phyloP scores from a whole-genome alignment of 2,797 vertebrate species.

The Gallinago stenura region DNA sequence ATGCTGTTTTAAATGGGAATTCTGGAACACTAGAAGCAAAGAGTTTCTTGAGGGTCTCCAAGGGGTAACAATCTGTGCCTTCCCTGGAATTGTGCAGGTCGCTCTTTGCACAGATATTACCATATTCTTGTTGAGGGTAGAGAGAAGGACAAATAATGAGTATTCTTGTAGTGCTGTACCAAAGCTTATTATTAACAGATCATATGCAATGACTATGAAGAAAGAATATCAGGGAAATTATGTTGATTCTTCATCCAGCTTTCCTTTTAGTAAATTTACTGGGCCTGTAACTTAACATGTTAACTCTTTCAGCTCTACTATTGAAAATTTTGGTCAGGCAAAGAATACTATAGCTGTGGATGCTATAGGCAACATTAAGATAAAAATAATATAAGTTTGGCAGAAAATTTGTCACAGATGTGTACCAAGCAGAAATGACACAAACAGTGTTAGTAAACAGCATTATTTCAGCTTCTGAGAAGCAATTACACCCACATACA shows the following conservation, averaged over 20 bases:
- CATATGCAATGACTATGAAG: not conserved
- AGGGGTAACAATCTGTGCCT: not conserved
- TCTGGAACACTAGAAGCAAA: not conserved
- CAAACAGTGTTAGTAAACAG: not conserved
- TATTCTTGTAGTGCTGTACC: not conserved
- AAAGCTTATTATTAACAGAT: not conserved
- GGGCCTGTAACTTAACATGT: not conserved
- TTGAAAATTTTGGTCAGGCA: not conserved
- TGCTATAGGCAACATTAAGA: not conserved
- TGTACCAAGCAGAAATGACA: not conserved
- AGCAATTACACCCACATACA: not conserved
- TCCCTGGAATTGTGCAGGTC: not conserved
- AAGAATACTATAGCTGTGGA: not conserved
- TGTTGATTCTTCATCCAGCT: not conserved
- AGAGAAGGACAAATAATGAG: not conserved
- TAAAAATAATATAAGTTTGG: not conserved
- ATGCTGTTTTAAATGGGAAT: not conserved
- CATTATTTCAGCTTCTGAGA: not conserved
- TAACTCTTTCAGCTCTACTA: not conserved
- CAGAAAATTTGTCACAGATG: not conserved
- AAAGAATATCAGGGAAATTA: not conserved
- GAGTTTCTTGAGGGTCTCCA: not conserved
- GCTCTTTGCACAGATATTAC: not conserved
- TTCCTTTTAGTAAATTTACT: not conserved
- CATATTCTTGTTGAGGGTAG: not conserved